These are phyloP conservation scores for Papilio polyxenes DNA, from an alignment of 1,140 invertebrate genomes.

Conservation along the genomic window DNA sequence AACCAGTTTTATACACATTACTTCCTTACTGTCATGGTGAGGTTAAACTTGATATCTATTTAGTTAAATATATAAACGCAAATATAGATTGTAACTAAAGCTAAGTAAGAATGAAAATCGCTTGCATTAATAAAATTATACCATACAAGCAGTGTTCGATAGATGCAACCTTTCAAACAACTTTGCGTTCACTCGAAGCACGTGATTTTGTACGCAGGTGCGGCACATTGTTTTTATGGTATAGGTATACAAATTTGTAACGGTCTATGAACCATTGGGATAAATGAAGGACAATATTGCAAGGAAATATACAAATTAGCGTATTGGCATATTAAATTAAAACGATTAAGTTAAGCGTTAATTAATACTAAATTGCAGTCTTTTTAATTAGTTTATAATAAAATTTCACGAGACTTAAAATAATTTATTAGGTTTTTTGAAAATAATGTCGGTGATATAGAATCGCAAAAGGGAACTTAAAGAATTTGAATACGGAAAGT, in stretches of 20 bases:
- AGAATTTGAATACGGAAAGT: background rate
- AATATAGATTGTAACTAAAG: background rate
- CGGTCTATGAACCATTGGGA: background rate
- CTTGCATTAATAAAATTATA: constrained; percentile 12
- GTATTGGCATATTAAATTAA: background rate
- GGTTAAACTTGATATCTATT: constrained; percentile 2
- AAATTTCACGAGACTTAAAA: no score
- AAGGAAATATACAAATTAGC: background rate
- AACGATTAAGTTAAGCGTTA: background rate
- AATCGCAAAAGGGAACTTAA: background rate
- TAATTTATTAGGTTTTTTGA: no score
- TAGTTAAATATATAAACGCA: background rate
- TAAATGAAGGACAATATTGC: background rate
- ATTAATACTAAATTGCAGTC: no score
- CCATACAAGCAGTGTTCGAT: background rate
- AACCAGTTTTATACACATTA: constrained; percentile 31
- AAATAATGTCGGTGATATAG: no score
- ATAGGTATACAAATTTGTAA: constrained; percentile 1
- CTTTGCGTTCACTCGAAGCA: constrained; percentile 37
- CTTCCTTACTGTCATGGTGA: constrained; percentile 17
- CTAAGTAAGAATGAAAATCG: background rate
- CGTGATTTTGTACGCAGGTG: constrained; percentile 25
- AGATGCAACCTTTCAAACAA: constrained; percentile 45
- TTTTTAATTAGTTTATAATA: no score
- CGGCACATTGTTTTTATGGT: constrained; percentile 20